Conservation (phyloP, 2,113 vertebrate genomes). For the Abramis brama region DNA sequence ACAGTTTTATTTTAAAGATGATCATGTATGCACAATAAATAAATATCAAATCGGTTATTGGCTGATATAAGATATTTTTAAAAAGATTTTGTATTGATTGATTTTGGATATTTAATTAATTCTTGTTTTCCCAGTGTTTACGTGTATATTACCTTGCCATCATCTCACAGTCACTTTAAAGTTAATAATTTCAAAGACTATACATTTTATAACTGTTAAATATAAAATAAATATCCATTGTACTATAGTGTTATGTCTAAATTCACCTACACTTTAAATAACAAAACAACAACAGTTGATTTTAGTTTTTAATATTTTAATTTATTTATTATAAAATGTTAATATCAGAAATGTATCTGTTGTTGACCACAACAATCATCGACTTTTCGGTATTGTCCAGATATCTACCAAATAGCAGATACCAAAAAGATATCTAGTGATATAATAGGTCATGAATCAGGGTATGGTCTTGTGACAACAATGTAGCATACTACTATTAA, state of each 20-base stretch:
- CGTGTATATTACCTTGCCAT: background rate
- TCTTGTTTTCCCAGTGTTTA: background rate
- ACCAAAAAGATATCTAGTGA: too few species aligned
- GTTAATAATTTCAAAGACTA: background rate
- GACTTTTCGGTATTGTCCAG: too few species aligned
- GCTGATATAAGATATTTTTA: background rate
- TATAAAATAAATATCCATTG: background rate
- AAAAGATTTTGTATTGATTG: background rate
- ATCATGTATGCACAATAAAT: background rate
- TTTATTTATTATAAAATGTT: background rate
- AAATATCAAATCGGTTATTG: background rate
- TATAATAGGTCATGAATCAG: too few species aligned
- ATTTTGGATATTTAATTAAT: background rate
- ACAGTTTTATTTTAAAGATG: background rate
- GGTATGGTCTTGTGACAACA: too few species aligned
- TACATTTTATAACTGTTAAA: background rate
- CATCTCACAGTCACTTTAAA: background rate
- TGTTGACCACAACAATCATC: too few species aligned
- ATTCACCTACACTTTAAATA: too few species aligned
- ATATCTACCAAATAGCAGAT: too few species aligned
- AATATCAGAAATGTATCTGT: background rate
- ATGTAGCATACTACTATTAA: too few species aligned
- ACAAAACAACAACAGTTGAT: too few species aligned
- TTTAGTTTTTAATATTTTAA: background rate
- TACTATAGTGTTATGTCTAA: background rate